Evolutionary conservation across 2,888 invertebrate species (phyloP), one percentile per base, ranked within the genome.

Genomic region (Chironomus tentans): DNA sequence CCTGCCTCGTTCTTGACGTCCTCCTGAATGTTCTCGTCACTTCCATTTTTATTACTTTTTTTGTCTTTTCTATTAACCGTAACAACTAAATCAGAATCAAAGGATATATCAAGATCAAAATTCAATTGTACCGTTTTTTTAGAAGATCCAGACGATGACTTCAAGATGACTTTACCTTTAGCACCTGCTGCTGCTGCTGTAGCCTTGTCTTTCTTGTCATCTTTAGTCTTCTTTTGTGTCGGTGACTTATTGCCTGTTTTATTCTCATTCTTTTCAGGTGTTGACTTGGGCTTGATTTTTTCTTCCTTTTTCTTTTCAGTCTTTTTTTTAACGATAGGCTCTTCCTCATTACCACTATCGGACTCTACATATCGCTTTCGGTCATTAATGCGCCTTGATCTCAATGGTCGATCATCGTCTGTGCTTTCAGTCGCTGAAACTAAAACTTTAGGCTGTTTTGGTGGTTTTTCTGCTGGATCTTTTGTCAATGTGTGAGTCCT

Each of bases 1-100:
- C 76, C 76, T 18, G 76, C 76, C n/a, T 69, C n/a, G 6, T n/a
- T 56, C 56, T 56, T 47, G 12, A 7, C 15, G 6, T n/a, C 47
- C 28, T 38, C 15, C n/a, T 69, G 18, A 2, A 10, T 21, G 7
- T 12, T n/a, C 4, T 68, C 38, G 12, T 68, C 68, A 24, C 12
- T 28, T 3, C 15, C 10, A 5, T 38, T 15, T 18, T 48, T 48
- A 3, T 75, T n/a, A n/a, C n/a, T 74, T 77, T 82, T 83, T 56
- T n/a, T 56, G 78, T 81, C 82, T 78, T 83, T 84, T 15, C 84
- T 81, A 77, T 82, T 83, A 0, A 84, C 82, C 77, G 83, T 84
- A 0, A 84, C 82, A 76, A 84, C 80, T 47, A 84, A 82, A 79
- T 84, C 82, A n/a, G 84, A 83, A 78, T 84, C 84, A 80, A 83